A percentile compares a stretch with the other conserved stretches of the same genome.
These are phyloP conservation scores for Pampus argenteus DNA, from an alignment of 2,797 vertebrate genomes.

Conservation along the genomic window DNA sequence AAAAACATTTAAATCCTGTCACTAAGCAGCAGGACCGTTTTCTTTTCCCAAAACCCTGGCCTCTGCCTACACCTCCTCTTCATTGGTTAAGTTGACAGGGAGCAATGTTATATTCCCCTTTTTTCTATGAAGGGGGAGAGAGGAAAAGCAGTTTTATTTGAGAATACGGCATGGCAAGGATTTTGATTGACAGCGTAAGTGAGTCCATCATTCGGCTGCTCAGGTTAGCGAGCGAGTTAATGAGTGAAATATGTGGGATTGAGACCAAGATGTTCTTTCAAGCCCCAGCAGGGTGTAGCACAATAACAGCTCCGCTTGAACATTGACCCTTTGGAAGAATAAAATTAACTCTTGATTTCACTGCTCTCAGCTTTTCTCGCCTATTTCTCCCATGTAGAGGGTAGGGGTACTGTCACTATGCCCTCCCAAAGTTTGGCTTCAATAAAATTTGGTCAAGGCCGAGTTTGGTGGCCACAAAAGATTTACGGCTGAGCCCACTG, in stretches of 20 bases:
- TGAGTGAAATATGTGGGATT: slow-evolving; percentile 58
- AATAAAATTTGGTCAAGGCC: slow-evolving; percentile 56
- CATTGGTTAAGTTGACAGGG: slow-evolving; percentile 34
- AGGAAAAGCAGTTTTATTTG: slow-evolving; percentile 34
- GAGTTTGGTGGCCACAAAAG: slow-evolving; percentile 34
- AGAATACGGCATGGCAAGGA: slow-evolving; percentile 39
- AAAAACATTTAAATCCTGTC: slow-evolving; percentile 52
- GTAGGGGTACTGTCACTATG: slow-evolving; percentile 31
- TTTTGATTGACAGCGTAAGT: slow-evolving; percentile 51
- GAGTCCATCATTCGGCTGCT: slow-evolving; percentile 25
- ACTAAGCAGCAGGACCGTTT: slow-evolving; percentile 16
- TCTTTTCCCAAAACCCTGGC: slow-evolving; percentile 14
- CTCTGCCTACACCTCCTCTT: slow-evolving; percentile 22
- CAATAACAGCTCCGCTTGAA: slow-evolving; percentile 55
- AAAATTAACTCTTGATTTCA: slow-evolving; percentile 56
- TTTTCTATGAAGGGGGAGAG: slow-evolving; percentile 27
- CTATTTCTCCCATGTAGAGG: slow-evolving; percentile 30
- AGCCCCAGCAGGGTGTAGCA: slow-evolving; percentile 58
- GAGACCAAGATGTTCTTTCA: slow-evolving; percentile 53
- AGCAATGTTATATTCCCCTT: background rate
- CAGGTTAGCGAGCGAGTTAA: slow-evolving; percentile 47
- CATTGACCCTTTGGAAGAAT: slow-evolving; percentile 40
- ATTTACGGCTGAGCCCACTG: slow-evolving; percentile 50
- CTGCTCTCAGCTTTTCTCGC: slow-evolving; percentile 36
- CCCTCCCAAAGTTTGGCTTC: slow-evolving; percentile 49